Evolutionary conservation across 2,888 invertebrate species (phyloP), one percentile per base, ranked within the genome.

Genomic region (Nomada flava): DNA sequence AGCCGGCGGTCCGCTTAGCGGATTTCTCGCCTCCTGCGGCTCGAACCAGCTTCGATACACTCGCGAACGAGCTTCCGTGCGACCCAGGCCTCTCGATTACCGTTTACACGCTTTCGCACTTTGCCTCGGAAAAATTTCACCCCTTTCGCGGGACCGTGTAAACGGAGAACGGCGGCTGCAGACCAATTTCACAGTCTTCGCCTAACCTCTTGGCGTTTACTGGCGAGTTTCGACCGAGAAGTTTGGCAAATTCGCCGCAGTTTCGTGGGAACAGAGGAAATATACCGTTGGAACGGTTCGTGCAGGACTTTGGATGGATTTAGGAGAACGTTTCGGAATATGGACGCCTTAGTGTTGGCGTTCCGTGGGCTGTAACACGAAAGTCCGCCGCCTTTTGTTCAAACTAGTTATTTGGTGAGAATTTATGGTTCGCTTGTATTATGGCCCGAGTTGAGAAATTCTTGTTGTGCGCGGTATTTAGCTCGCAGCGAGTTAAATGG

Each of bases 71-170:
- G 64, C 26, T 64, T 64, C 23, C 26, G 4, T 53, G 18, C 52
- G 52, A 15, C 18, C 18, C 50, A 5, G 18, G 18, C 52, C 52
- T n/a, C 26, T 10, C 23, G 50, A 15, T 47, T 47, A 23, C 47
- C 64, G 64, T 50, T 50, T 26, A 65, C 64, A 64, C 64, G 64
- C 29, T 52, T 65, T 65, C 52, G 52, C 52, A 65, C 65, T 65
- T 52, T 7, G 65, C 15, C 36, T 0, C 52, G 29, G 52, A 67
- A 67, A 52, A 67, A 29, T 67, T 36, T 36, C 36, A 2, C n/a
- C n/a, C n/a, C 13, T 11, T 65, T 29, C 50, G 50, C 18, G n/a
- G n/a, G 15, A 11, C 50, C 15, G 18, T 11, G 64, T 44, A 47
- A 10, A 5, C 11, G 29, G 10, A n/a, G 26, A 13, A n/a, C 7